Evolutionary conservation across 2,888 invertebrate genomes (phyloP), one percentile per base, ranked within the genome.

Genomic region (Andrena minutula): DNA sequence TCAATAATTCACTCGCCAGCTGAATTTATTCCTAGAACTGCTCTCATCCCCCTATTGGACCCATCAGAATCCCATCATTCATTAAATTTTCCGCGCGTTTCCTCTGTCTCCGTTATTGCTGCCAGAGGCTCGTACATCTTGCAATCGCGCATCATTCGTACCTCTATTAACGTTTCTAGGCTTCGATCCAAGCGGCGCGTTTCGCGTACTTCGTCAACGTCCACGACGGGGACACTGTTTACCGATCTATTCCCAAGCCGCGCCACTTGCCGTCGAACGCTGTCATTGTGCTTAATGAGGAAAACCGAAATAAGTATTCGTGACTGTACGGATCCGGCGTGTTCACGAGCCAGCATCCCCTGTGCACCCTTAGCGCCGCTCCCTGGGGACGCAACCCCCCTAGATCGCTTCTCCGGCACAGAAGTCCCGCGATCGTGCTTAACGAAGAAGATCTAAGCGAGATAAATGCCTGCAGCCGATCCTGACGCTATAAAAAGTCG

Each of bases 291-390:
- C 81, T 86, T 89, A 88, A 88, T 80, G 88, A 88, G 83, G 84
- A 87, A 89, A 87, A 87, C 89, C 88, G 83, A 88, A 89, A 82
- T 89, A 88, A 88, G 84, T 86, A 83, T 84, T 84, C 81, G 63
- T 73, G 77, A 65, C 77, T 75, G 81, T 51, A 58, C 64, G 68
- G 26, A 58, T 28, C 75, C 56, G 58, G 63, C 60, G 32, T 63
- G 32, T 35, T 8, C 53, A 20, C 61, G 51, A 69, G 66, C 66
- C 10, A 23, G 7, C 12, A 35, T 76, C 89, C 87, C 88, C 49
- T 58, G 83, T 86, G 87, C 76, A 53, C 84, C 84, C 88, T 89
- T 87, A 77, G 72, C 70, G 60, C 23, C 32, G 60, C 64, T 56
- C 80, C 86, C 86, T 35, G 12, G 88, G 87, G 81, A 87, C 63